A percentile compares a stretch with the other conserved stretches of the same genome.
These are phyloP conservation scores for Hypotaenidia philippensis DNA, from an alignment of 2,797 vertebrate species.

Conservation along the genomic window DNA sequence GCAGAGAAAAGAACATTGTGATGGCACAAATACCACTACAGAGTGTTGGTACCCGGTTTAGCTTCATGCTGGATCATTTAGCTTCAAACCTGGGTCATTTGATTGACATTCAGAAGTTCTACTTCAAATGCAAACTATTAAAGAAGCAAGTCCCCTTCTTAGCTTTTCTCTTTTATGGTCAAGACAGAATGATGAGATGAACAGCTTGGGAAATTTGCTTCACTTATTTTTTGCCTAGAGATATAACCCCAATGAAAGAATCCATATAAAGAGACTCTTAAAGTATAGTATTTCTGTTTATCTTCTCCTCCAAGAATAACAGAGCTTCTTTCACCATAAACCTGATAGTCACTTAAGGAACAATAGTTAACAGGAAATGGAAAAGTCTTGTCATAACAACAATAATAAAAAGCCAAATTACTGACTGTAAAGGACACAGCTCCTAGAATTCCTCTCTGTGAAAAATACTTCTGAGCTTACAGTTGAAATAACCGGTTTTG, in stretches of 20 bases:
- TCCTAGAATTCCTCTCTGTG: background rate
- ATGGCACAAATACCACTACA: background rate
- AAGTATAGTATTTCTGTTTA: background rate
- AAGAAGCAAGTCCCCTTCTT: background rate
- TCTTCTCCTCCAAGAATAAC: background rate
- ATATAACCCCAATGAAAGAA: background rate
- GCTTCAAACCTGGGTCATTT: background rate
- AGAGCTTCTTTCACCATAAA: background rate
- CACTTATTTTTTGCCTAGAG: background rate
- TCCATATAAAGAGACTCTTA: background rate
- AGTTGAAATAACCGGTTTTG: constrained; percentile 6
- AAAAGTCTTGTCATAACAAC: background rate
- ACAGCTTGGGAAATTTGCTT: background rate
- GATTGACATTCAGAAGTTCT: background rate
- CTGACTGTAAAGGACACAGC: background rate
- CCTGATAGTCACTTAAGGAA: background rate
- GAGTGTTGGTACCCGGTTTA: background rate
- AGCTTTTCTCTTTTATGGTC: background rate
- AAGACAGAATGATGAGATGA: background rate
- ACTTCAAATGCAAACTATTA: background rate
- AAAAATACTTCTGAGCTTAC: background rate
- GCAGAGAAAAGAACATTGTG: background rate
- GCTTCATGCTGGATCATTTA: background rate
- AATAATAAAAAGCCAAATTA: background rate
- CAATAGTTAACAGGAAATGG: background rate